These are phyloP conservation scores for Nephrotoma flavescens DNA, from an alignment of 2,888 invertebrate genomes.

Conservation along the genomic window DNA sequence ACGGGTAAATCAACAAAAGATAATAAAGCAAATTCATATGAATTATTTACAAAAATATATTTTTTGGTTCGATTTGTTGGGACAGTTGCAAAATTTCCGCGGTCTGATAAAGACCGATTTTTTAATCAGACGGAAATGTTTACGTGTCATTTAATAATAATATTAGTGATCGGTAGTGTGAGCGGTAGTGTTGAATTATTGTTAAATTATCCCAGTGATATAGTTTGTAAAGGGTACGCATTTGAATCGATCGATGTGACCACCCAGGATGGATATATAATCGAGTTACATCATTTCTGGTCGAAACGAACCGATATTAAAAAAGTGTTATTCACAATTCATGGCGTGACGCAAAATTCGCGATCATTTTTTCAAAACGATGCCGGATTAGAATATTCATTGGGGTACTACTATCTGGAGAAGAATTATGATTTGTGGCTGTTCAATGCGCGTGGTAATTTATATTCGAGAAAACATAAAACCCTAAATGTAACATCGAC, in stretches of 20 bases:
- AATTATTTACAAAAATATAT: not conserved
- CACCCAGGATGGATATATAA: not conserved
- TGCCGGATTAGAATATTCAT: not conserved
- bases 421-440: not conserved
- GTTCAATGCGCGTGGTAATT: not conserved
- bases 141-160: too few species aligned
- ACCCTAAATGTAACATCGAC: not conserved
- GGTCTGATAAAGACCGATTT: not conserved
- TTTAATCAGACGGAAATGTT: not conserved
- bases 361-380: not conserved
- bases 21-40: not conserved
- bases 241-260: not conserved
- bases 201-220: not conserved
- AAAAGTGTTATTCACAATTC: not conserved
- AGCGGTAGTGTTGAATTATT: not conserved
- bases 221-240: not conserved
- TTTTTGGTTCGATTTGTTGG: not conserved
- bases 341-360: not conserved
- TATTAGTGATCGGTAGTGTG: too few species aligned
- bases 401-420: not conserved
- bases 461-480: not conserved
- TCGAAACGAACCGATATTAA: not conserved
- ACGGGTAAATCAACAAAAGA: not conserved
- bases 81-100: not conserved
- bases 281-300: not conserved